Evolutionary conservation across 2,113 vertebrate species (phyloP).

Genomic region (Halcyon malimbica): DNA sequence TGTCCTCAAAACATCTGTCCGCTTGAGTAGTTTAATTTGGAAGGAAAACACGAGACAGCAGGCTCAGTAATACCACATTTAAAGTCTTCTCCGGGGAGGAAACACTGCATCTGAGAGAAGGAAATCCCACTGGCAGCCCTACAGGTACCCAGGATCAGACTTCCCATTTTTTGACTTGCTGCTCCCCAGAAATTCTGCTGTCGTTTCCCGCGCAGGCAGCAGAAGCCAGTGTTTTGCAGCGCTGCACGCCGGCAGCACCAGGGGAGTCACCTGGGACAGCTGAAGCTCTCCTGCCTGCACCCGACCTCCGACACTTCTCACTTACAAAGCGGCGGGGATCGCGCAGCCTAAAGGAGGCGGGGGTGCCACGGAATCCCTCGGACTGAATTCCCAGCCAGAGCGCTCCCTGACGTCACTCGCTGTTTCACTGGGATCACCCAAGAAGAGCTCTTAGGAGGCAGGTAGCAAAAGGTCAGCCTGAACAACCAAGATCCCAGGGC

Average conservation of each 20-base stretch:
- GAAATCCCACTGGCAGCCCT: neutral
- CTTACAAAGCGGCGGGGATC: neutral
- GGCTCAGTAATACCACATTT: neutral
- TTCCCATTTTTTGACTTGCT: neutral
- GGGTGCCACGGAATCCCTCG: neutral
- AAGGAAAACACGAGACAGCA: neutral
- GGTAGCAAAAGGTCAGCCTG: constrained; percentile 55
- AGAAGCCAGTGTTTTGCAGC: neutral
- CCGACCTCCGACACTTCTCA: neutral
- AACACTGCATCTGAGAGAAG: neutral
- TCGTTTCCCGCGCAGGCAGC: neutral
- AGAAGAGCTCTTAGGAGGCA: constrained; percentile 10
- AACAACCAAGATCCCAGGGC: neutral
- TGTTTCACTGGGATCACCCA: neutral
- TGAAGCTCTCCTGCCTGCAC: neutral
- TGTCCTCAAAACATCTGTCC: neutral
- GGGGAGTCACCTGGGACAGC: neutral
- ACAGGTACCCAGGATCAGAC: neutral
- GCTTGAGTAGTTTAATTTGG: neutral
- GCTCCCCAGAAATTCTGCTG: neutral
- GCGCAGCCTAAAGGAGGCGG: neutral
- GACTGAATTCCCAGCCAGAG: neutral
- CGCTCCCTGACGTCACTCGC: neutral
- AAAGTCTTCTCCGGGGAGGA: neutral
- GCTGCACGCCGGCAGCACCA: rapidly evolving